These are phyloP conservation scores for Malurus alboscapulatus DNA, from an alignment of 2,113 vertebrate genomes.

Conservation along the genomic window DNA sequence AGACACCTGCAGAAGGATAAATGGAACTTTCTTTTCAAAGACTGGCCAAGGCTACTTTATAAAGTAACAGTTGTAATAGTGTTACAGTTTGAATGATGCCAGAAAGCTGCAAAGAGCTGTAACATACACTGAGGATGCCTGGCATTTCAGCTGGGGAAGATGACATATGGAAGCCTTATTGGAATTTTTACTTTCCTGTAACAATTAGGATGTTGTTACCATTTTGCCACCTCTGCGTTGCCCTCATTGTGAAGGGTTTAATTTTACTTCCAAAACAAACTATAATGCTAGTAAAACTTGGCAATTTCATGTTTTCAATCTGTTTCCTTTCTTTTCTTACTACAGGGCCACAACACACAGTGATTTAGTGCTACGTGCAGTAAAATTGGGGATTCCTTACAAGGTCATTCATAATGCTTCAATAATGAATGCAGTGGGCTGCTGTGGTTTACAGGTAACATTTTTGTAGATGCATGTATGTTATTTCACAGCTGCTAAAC, in stretches of 20 bases:
- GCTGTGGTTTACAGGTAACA: slow-evolving; percentile 94
- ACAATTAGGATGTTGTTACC: background rate
- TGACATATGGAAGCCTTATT: background rate
- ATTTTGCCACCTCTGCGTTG: background rate
- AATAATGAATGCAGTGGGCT: slow-evolving; percentile 93
- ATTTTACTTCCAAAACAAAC: background rate
- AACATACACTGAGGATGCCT: background rate
- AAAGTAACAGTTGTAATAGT: background rate
- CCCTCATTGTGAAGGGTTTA: background rate
- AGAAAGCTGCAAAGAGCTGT: background rate
- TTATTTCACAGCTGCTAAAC: background rate
- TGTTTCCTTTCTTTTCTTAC: slow-evolving; percentile 7
- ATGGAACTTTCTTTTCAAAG: background rate
- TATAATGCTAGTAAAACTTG: background rate
- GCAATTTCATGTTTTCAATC: background rate
- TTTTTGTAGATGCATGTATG: background rate
- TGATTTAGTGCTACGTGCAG: slow-evolving; percentile 91
- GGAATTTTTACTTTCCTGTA: background rate
- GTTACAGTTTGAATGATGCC: background rate
- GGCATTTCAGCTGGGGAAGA: background rate
- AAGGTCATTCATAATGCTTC: slow-evolving; percentile 94
- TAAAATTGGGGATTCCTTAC: slow-evolving; percentile 86
- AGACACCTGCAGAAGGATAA: slow-evolving; percentile 12
- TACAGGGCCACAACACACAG: slow-evolving; percentile 95
- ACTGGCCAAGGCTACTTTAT: background rate